Percentiles rank a stretch among this genome's conserved stretches.
phyloP scores from a whole-genome alignment of 2,113 vertebrate species.

The Talpa occidentalis region DNA sequence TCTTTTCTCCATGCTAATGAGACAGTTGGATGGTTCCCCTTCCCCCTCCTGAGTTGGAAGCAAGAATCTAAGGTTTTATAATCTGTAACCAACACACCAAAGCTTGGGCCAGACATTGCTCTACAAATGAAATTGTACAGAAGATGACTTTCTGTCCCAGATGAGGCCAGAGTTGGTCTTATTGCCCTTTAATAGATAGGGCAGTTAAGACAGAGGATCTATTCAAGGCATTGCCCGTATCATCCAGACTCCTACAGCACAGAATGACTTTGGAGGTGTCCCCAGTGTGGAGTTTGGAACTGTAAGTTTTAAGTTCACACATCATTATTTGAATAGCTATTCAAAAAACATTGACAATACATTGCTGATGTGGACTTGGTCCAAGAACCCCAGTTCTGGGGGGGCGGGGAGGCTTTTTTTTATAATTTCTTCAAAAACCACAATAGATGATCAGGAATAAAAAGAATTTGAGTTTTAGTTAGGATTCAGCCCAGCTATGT shows the following conservation, averaged over 20 bases:
- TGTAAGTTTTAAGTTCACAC: constrained; percentile 20
- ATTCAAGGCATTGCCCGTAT: not conserved
- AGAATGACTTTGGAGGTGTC: not conserved
- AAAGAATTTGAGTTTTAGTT: constrained; percentile 15
- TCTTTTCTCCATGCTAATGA: constrained; percentile 80
- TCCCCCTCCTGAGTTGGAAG: constrained; percentile 39
- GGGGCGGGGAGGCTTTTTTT: not conserved
- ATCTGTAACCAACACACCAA: constrained; percentile 68
- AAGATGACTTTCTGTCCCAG: constrained; percentile 27
- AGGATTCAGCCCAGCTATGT: not conserved
- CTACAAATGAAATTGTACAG: not conserved
- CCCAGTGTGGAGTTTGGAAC: not conserved
- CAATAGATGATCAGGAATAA: not conserved
- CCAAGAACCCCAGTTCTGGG: not conserved
- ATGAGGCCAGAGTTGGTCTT: not conserved
- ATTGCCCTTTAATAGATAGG: not conserved
- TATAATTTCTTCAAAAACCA: constrained; percentile 7
- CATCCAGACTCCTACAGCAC: not conserved
- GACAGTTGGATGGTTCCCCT: constrained; percentile 73
- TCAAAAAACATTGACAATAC: not conserved
- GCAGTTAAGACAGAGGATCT: not conserved
- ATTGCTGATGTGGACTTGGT: not conserved
- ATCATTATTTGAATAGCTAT: not conserved
- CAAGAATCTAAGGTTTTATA: constrained; percentile 53
- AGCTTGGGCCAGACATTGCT: constrained; percentile 33